Conservation (phyloP, 2,888 invertebrate genomes). For the Zele albiditarsus region DNA sequence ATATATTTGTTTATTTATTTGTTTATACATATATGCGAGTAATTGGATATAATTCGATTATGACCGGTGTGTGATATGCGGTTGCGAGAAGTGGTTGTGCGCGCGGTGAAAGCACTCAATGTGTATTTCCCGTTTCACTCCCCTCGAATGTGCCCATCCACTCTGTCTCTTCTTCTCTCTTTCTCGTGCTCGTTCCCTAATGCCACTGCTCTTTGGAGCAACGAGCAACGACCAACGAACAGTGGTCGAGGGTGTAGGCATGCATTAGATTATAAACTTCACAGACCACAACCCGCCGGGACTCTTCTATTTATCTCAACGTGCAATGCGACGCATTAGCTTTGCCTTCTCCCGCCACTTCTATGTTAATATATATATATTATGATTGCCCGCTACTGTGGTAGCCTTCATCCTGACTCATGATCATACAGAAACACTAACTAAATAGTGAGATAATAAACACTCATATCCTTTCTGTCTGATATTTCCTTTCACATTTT, state of each 20-base stretch:
- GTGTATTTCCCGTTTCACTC: conserved; percentile 56
- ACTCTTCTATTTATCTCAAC: conserved; percentile 24
- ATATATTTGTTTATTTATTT: conserved; percentile 11
- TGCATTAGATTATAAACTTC: conserved; percentile 72
- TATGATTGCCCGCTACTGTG: background rate
- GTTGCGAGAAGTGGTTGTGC: conserved; percentile 65
- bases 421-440: background rate
- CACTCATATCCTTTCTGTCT: background rate
- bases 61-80: conserved; percentile 65
- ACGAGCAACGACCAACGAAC: conserved; percentile 42
- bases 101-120: conserved; percentile 70
- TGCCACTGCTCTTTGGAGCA: conserved; percentile 9
- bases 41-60: conserved; percentile 71
- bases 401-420: background rate
- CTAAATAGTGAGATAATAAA: background rate
- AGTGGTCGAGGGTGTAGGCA: conserved; percentile 60
- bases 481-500: background rate
- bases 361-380: conserved; percentile 31
- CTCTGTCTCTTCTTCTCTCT: too few relatives aligned
- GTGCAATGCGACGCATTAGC: conserved; percentile 59
- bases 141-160: background rate
- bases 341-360: conserved; percentile 47
- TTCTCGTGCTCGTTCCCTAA: too few relatives aligned
- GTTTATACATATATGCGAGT: conserved; percentile 56
- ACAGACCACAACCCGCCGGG: conserved; percentile 61